A percentile compares a stretch with the other conserved stretches of the same genome.
phyloP scores from a whole-genome alignment of 2,113 vertebrate species.

The Cavia porcellus region DNA sequence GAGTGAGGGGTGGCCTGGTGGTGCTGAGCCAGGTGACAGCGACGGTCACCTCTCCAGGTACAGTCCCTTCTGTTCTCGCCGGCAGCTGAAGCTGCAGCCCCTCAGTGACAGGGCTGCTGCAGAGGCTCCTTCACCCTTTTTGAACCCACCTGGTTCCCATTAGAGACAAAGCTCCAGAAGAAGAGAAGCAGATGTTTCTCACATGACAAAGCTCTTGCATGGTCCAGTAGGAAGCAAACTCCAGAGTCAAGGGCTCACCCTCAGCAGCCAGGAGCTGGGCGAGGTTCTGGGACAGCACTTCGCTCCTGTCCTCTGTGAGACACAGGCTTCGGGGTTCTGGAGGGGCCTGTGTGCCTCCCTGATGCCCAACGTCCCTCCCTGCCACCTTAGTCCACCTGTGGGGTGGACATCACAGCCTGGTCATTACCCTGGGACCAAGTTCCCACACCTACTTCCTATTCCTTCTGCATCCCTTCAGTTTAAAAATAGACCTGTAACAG shows the following conservation, averaged over 20 bases:
- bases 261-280: not conserved
- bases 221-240: not conserved
- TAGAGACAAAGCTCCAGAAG: not conserved
- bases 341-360: not conserved
- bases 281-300: not conserved
- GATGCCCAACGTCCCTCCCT: not conserved
- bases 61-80: not conserved
- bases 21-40: not conserved
- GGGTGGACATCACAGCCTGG: not conserved
- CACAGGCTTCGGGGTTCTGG: not conserved
- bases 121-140: not conserved
- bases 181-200: not conserved
- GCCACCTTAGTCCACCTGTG: not conserved
- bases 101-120: not conserved
- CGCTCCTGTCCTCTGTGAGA: not conserved
- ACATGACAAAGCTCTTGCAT: not conserved
- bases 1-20: not conserved
- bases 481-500: fast-evolving
- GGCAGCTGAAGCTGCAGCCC: not conserved
- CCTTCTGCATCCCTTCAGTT: not conserved
- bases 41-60: not conserved
- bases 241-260: not conserved
- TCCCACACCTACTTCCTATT: not conserved
- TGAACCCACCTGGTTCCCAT: not conserved
- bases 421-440: fast-evolving